Base-by-base conservation (phyloP, 92 coral and sea anemone species). In the Epizoanthus illoricatus region DNA sequence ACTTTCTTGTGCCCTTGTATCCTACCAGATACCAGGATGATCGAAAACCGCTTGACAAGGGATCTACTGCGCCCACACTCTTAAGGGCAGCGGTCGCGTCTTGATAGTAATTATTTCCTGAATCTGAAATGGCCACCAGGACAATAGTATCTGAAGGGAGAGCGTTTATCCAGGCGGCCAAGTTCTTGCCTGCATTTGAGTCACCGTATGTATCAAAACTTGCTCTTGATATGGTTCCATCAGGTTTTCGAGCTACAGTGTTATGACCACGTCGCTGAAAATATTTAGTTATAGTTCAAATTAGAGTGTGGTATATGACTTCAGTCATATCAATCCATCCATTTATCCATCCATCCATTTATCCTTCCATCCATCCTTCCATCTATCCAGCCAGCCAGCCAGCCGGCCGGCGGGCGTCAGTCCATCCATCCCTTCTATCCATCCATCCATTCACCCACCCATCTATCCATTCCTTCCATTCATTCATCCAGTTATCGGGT, bases 81-180 rank as follows among this genome's bases (percentile, higher is more conserved):
- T 52, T 52, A 9, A 52, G 12, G 3, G 56, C 56, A 52, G 56
- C 56, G 9, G 56, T 52, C 56, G 56, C 56, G 56, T 28, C 33
- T 12, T 20, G 23, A 20, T 64, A 19, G 69, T 64, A 2, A 0
- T 4, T 64, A 21, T 2, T 23, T 20, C 2, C 69, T 2, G 9
- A 5, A 12, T 64, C 69, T 13, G 12, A 11, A 40, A 64, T 40
- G 11, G 69, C 69, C 69, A 64, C 69, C 69, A 64, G 1, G 69
- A 64, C 69, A 20, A 64, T 15, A 5, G 69, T 64, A n/a, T 21
- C 40, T 3, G 33, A 20, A 3, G 69, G 69, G 33, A 64, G 69
- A 19, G 69, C 69, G 69, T n/a, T 64, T 64, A 64, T 64, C 69
- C 69, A 64, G 13, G 28, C 69, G 3, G 69, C 40, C 69, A 64